Evolutionary conservation across 2,797 vertebrate genomes (phyloP), one percentile per base, ranked within the genome.

Genomic region (Hippoglossus hippoglossus): DNA sequence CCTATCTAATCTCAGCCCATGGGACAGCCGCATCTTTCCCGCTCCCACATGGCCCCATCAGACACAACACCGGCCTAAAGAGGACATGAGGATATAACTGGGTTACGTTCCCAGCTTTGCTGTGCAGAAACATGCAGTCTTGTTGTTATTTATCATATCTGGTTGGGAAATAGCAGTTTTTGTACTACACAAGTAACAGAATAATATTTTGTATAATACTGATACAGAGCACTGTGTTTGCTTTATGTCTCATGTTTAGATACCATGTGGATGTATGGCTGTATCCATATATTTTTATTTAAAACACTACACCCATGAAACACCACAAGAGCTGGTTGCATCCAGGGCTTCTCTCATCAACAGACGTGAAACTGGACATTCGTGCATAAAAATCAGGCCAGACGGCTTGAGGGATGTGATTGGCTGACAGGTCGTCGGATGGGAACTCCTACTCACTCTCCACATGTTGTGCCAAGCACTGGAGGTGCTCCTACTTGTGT

Each of bases 31-130:
- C 67, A 79, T 80, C 87, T 81, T 74, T 88, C 77, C 86, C 68
- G 88, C 92, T 94, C 94, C 91, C 92, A 94, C 90, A 87, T 83
- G 82, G 74, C 72, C 79, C 65, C 63, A 89, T 79, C 90, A 91
- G 90, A 94, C 90, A 91, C 70, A 91, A 86, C 75, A 87, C 60
- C 15, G 34, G 68, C 67, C 78, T 39, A 77, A 41, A 67, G 57
- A 81, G 66, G 66, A 76, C 72, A 57, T 63, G 24, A 54, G 71
- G 60, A 57, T 63, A 52, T 67, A 77, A 87, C 68, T 79, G 60
- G 54, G 79, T 81, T 85, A 82, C 77, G 70, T 1, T 80, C 46
- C 75, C 24, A 62, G 41, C 49, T 75, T 72, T 80, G 31, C 53
- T 25, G 31, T 52, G 25, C 26, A 18, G 63, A 79, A 82, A 84